Base-by-base conservation (phyloP, 1,140 invertebrate genomes). In the Cotesia typhae region DNA sequence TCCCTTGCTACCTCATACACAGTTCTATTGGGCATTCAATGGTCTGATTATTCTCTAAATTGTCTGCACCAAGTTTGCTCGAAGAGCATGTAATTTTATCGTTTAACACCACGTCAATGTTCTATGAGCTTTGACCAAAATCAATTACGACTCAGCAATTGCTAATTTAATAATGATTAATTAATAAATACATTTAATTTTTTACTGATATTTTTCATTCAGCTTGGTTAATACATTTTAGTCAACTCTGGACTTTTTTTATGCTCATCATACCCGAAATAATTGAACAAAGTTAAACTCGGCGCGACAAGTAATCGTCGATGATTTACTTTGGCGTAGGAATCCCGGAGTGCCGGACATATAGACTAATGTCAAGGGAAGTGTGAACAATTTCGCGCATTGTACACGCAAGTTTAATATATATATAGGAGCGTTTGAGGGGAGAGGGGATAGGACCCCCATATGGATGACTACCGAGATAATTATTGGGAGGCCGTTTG, bases 311-410 rank as follows among this genome's bases (percentile, higher is more conserved):
- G 36, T 65, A 71, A 66, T 66, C 52, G 53, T 28, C 6, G 4
- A 41, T 68, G 28, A 67, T 53, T 67, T 67, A 51, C 68, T 55
- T 28, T 52, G 65, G 68, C 74, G 61, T 78, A 80, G 79, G 79
- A 82, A 81, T 74, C 78, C 78, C 74, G 67, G 78, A 79, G 76
- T 78, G 82, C 80, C 81, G 82, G 78, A 80, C 79, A 81, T 83
- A 81, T 80, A 72, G 72, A 71, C 14, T 72, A 76, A 76, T 82
- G 81, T 83, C 79, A 82, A 85, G 82, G 85, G 85, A 87, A 87
- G 85, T 86, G 85, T 85, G 85, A 87, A 86, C 85, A 86, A 86
- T 87, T 87, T 87, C 81, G 80, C 81, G 82, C 82, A 86, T 86
- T 86, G 84, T 86, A 70, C 20, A 61, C 47, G 41, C 59, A 64